Evolutionary conservation across 2,797 vertebrate species (phyloP), one percentile per base, ranked within the genome.

Genomic region (Loris lydekkerianus): DNA sequence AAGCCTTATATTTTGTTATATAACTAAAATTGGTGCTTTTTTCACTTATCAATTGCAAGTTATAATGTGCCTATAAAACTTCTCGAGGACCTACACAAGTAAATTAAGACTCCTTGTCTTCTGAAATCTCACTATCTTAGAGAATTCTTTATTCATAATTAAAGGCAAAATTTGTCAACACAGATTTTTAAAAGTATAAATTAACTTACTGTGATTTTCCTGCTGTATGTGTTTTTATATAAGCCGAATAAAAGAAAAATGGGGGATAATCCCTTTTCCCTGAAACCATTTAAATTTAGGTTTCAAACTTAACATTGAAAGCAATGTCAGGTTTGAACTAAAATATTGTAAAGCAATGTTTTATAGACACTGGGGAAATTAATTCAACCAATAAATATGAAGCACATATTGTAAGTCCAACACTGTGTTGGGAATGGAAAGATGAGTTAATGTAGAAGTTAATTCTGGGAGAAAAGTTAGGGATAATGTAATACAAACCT

Each of bases 281-380:
- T 70, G 60, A 84, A 65, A 81, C 37, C 27, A 70, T 73, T 95
- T 94, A 83, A 56, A 86, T 80, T 93, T 96, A 81, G 87, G 75
- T 97, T 94, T 94, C 91, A 93, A 96, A 95, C 17, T 73, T 84
- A 86, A 61, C 72, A 89, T 69, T 1, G 56, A 91, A 96, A 93
- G 23, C n/a, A 87, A 56, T 67, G 18, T 88, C 81, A 75, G 17
- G 27, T 89, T 96, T 94, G 77, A 96, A 86, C 27, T 53, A 83
- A 94, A 89, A 82, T 21, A 60, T n/a, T 78, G 25, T 96, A 69
- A 93, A 77, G 15, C 46, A 89, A 73, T 85, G 13, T 87, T 87
- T 77, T 93, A 96, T 72, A 86, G 43, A 92, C 5, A 49, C 69
- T 78, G n/a, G 61, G 21, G 34, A 43, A 93, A 88, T 49, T 88